Percentiles rank a stretch among this genome's conserved stretches.
Evolutionary conservation across 2,797 vertebrate species (phyloP).

Genomic region (Pampus argenteus): DNA sequence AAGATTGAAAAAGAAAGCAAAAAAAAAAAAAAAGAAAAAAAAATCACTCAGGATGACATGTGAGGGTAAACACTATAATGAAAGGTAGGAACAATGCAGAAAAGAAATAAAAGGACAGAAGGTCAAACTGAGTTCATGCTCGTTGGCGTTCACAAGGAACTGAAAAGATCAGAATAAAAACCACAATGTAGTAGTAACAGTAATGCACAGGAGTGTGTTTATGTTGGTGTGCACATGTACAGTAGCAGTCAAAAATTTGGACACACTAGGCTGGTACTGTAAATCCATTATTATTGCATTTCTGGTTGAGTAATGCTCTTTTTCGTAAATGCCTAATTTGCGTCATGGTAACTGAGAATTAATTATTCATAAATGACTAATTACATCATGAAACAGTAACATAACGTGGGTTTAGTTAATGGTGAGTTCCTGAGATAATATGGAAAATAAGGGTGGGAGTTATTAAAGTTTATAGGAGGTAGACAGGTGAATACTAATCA

Average conservation of each 20-base stretch:
- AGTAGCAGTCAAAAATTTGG: too few relatives aligned
- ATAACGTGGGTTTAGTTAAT: not conserved
- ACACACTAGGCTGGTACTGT: too few relatives aligned
- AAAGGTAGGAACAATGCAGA: not conserved
- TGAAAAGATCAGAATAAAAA: not conserved
- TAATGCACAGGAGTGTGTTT: too few relatives aligned
- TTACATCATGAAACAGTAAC: constrained; percentile 9
- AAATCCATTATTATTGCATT: not conserved
- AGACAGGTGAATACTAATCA: constrained; percentile 18
- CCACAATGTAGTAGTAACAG: not conserved
- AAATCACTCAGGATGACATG: constrained; percentile 2
- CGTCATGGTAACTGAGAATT: not conserved
- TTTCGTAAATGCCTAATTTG: constrained; percentile 1
- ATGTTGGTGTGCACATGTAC: too few relatives aligned
- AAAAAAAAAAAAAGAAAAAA: not conserved
- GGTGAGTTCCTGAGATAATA: constrained; percentile 12
- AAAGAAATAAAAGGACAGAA: not conserved
- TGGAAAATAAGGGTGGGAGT: constrained; percentile 3
- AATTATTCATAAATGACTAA: constrained; percentile 18
- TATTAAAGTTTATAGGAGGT: constrained; percentile 14
- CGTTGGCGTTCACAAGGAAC: not conserved
- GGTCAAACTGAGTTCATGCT: not conserved
- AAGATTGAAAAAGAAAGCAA: not conserved
- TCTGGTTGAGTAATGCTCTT: not conserved
- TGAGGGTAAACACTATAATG: not conserved